A percentile compares a stretch with the other conserved stretches of the same genome.
These are phyloP conservation scores for Anoplolepis gracilipes DNA, from an alignment of 1,140 invertebrate species.

Conservation along the genomic window DNA sequence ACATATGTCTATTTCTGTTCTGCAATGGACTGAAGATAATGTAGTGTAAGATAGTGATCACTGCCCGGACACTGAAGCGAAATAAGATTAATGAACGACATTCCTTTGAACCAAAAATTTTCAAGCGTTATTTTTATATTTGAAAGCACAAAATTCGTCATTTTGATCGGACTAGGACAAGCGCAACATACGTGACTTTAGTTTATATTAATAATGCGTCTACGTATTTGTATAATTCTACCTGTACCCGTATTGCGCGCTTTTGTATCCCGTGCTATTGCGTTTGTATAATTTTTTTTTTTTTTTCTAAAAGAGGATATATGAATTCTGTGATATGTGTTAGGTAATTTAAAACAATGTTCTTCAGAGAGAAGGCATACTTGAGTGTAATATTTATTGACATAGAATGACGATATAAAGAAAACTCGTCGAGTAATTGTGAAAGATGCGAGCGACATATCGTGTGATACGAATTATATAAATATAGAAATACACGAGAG, in stretches of 20 bases:
- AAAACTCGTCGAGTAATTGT: slow-evolving; percentile 44
- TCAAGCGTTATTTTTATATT: slow-evolving; percentile 4
- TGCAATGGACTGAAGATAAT: background rate
- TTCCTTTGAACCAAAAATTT: slow-evolving; percentile 27
- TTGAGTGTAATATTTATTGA: slow-evolving; percentile 75
- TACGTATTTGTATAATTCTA: slow-evolving; percentile 42
- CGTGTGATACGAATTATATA: slow-evolving; percentile 19
- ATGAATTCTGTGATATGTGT: slow-evolving; percentile 85
- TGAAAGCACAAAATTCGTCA: slow-evolving; percentile 46
- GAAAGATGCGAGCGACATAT: slow-evolving; percentile 5
- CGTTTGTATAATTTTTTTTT: slow-evolving; percentile 54
- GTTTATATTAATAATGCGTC: slow-evolving; percentile 44
- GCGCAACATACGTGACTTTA: slow-evolving; percentile 37
- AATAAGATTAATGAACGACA: slow-evolving; percentile 23
- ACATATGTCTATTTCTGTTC: background rate
- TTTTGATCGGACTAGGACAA: slow-evolving; percentile 21
- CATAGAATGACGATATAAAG: slow-evolving; percentile 30
- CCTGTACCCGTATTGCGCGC: background rate
- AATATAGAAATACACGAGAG: background rate
- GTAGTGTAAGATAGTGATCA: slow-evolving; percentile 13
- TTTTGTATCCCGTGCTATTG: slow-evolving; percentile 43
- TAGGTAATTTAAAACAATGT: slow-evolving; percentile 80
- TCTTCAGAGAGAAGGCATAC: slow-evolving; percentile 73
- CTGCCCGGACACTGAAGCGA: slow-evolving; percentile 18
- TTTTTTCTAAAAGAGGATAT: slow-evolving; percentile 72